Conservation (phyloP, 2,797 vertebrate species). For the Crocodylus rhombifer region DNA sequence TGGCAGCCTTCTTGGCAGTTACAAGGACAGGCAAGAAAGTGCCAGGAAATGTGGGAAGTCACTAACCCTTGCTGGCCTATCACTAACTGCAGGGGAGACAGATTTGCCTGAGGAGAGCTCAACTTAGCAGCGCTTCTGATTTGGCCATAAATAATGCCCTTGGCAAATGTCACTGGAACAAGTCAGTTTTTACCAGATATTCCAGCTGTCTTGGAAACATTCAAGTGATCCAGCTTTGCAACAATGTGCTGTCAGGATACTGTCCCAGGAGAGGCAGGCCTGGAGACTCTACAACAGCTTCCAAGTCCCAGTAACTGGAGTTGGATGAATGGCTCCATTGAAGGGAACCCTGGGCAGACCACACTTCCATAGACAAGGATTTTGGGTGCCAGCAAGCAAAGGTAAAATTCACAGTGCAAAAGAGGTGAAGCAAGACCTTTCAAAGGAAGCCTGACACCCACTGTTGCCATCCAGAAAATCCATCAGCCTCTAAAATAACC, state of each 20-base stretch:
- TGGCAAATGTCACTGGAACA: not conserved
- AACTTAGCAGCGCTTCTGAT: not conserved
- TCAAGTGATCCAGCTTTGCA: not conserved
- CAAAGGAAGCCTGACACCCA: not conserved
- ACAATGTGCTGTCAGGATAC: not conserved
- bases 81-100: not conserved
- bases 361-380: not conserved
- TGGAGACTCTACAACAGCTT: not conserved
- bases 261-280: not conserved
- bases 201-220: not conserved
- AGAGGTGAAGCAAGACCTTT: no score
- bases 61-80: not conserved
- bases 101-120: not conserved
- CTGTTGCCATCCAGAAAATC: not conserved
- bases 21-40: not conserved
- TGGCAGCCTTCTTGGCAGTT: no score
- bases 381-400: not conserved
- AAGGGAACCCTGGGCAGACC: not conserved
- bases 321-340: not conserved
- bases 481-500: no score
- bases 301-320: not conserved
- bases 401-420: no score
- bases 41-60: not conserved
- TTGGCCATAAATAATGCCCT: no score
- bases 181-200: not conserved